phyloP scores from a whole-genome alignment of 2,888 invertebrate species.

The Catocala fraxini region DNA sequence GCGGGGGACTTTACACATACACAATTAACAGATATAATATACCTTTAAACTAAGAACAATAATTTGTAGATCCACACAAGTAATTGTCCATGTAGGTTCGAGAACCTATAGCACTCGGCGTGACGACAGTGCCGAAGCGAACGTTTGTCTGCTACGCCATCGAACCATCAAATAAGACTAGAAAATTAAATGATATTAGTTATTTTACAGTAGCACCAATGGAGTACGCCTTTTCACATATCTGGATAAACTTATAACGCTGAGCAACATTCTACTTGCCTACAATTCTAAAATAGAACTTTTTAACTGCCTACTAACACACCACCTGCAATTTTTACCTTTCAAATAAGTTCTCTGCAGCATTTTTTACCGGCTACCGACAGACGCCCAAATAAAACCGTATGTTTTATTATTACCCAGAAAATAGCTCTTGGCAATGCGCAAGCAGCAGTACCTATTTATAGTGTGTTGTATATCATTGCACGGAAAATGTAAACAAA shows the following conservation, averaged over 20 bases:
- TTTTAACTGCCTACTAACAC: background rate
- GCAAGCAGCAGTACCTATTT: conserved; percentile 53
- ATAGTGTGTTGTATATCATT: conserved; percentile 68
- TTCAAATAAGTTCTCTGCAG: background rate
- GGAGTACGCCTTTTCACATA: too few relatives aligned
- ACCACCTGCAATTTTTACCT: conserved; percentile 1
- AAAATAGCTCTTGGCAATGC: conserved; percentile 62
- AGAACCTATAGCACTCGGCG: too few relatives aligned
- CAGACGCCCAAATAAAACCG: conserved; percentile 46
- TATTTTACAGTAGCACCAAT: too few relatives aligned
- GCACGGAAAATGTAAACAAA: conserved; percentile 73
- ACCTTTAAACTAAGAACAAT: too few relatives aligned
- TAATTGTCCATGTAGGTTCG: too few relatives aligned
- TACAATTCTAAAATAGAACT: background rate
- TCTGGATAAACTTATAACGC: background rate
- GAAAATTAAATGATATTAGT: too few relatives aligned
- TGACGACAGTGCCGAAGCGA: too few relatives aligned
- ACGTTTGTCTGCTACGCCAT: too few relatives aligned
- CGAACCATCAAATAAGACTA: too few relatives aligned
- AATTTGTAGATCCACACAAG: too few relatives aligned
- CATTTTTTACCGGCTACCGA: conserved; percentile 20
- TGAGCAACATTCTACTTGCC: background rate
- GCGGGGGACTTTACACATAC: too few relatives aligned
- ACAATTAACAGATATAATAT: too few relatives aligned
- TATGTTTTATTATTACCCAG: conserved; percentile 53